Evolutionary conservation across 2,888 invertebrate genomes (phyloP), one percentile per base, ranked within the genome.

Genomic region (Synergus laeviventris): DNA sequence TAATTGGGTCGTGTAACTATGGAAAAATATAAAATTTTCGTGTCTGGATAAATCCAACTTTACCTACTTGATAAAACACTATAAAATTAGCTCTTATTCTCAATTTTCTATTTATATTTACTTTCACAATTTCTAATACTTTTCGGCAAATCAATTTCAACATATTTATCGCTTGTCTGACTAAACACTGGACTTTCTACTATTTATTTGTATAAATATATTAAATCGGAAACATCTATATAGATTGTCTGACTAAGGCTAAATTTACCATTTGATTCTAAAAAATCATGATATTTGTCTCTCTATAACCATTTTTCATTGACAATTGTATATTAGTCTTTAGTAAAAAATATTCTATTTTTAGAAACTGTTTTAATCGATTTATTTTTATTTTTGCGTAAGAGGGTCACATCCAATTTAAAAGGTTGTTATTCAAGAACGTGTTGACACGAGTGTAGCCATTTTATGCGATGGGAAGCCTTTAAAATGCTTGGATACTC

Each of bases 401-500:
- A 56, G 21, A 21, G 12, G 56, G 12, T 56, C 1, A 12, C 11
- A 12, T 54, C 54, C 54, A 54, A 18, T 54, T 54, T 18, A 21
- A 56, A 21, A 12, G 21, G 2, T 49, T 21, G 56, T 54, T 56
- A 21, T 56, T 56, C 4, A 21, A 21, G 21, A 24, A 12, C 56
- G 56, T 56, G 56, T 21, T 4, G 1, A 54, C 54, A 54, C 76
- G 60, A 36, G 24, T 75, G 66, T 4, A 75, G 78, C 66, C 61
- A 77, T 74, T 61, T 75, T 74, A 76, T 75, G 79, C 62, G 66
- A 73, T 36, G 64, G 42, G 78, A 80, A 80, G 77, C 80, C 78
- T 77, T 62, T 75, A 54, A 62, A 73, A 62, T 78, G 77, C 80
- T 73, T 73, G 74, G 75, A 80, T 80, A 75, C 75, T 60, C 74